Evolutionary conservation across 2,113 vertebrate genomes (phyloP), one percentile per base, ranked within the genome.

Genomic region (Balaenoptera acutorostrata): DNA sequence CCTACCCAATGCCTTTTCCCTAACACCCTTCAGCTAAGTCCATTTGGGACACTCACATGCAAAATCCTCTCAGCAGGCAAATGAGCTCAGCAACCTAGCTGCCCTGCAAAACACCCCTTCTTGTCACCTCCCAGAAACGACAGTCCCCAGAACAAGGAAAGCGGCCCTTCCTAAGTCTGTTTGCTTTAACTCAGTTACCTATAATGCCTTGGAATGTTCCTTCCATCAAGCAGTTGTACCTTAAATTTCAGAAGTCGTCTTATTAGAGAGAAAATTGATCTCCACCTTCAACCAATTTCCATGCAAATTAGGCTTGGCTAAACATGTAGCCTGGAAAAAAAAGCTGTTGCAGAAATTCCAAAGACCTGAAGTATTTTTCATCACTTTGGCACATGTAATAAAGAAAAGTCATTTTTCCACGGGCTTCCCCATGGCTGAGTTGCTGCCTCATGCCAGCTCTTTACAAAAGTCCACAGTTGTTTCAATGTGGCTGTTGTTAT

Each of bases 291-390:
- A 93, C 59, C 52, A 97, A 97, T 95, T 86, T 78, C 95, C 66
- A 96, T 93, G 71, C 8, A 96, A 97, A 95, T 96, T 78, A 96
- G 59, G 25, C 55, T 95, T 94, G 36, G 57, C 64, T 95, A 93
- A 75, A 88, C 59, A 85, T 36, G 21, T 82, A 95, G 33, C 44
- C 55, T 80, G 13, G 71, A 55, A 87, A 96, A 78, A 77, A 12
- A 85, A 75, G 20, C 8, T 91, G 10, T 63, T 80, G n/a, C 46
- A 88, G 49, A 93, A 97, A 61, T 88, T 77, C 49, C 31, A 20
- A 84, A 97, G 23, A 66, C 33, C 27, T 92, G 49, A 72, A 72
- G 21, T 74, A 91, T 69, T 96, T 96, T 95, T 95, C 44, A 78
- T 77, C 39, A 83, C 29, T 89, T 89, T 15, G 66, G 66, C 72